Conservation (phyloP, 1,140 invertebrate species). For the Sarcophaga bullata region DNA sequence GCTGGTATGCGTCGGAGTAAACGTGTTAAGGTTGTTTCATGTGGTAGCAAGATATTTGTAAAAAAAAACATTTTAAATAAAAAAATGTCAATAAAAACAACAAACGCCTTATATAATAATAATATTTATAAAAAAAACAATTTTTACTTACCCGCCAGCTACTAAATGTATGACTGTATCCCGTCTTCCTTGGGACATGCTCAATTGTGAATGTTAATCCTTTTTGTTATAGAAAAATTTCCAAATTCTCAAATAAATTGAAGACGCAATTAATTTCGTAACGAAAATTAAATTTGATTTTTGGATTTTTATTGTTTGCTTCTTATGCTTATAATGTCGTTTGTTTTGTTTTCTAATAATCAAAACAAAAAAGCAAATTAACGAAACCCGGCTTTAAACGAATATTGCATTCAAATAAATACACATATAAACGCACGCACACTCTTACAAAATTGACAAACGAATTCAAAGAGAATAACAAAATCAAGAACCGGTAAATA, state of each 20-base stretch:
- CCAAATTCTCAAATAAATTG: not conserved
- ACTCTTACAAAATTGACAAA: not conserved
- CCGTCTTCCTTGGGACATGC: slow-evolving; percentile 59
- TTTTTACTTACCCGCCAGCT: slow-evolving; percentile 80
- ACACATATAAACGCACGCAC: not conserved
- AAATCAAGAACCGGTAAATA: slow-evolving; percentile 27
- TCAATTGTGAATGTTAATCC: slow-evolving; percentile 5
- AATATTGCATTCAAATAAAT: not conserved
- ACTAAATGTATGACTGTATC: slow-evolving; percentile 87
- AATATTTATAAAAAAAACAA: not conserved
- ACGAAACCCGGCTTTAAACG: slow-evolving; percentile 24
- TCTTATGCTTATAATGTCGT: not conserved
- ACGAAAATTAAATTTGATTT: not conserved
- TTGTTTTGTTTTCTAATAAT: slow-evolving; percentile 29
- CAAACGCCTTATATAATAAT: no score
- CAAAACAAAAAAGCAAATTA: slow-evolving; percentile 34
- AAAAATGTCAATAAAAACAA: no score
- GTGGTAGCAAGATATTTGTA: no score
- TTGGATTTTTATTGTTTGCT: not conserved
- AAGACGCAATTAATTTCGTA: not conserved
- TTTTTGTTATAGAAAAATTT: not conserved
- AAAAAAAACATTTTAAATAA: no score
- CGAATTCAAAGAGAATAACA: not conserved
- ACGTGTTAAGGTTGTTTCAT: no score
- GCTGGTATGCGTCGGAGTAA: no score